These are phyloP conservation scores for Habroteleia sp. DNA, from an alignment of 2,888 invertebrate species.

Conservation along the genomic window DNA sequence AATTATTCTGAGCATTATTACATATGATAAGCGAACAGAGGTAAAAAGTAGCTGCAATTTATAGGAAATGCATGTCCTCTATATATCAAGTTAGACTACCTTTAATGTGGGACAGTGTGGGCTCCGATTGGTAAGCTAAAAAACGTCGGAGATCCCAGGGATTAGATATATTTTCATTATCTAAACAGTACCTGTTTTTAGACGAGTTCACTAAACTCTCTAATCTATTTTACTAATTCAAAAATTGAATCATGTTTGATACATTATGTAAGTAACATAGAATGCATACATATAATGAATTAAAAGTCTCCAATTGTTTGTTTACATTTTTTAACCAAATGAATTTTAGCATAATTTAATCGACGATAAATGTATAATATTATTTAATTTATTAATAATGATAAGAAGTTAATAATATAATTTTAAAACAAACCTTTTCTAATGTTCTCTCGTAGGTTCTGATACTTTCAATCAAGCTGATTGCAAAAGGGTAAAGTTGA, in stretches of 20 bases:
- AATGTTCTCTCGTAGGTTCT: conserved; percentile 97
- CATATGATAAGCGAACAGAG: conserved; percentile 82
- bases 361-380: too few relatives aligned
- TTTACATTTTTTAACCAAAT: too few relatives aligned
- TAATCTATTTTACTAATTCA: conserved; percentile 31
- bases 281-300: conserved; percentile 17
- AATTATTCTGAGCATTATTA: conserved; percentile 2
- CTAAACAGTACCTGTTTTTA: conserved; percentile 65
- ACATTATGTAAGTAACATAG: background rate
- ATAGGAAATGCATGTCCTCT: conserved; percentile 73
- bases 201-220: conserved; percentile 66
- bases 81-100: conserved; percentile 73
- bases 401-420: background rate
- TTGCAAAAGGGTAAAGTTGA: conserved; percentile 98
- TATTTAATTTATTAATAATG: too few relatives aligned
- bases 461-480: conserved; percentile 98
- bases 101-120: conserved; percentile 78
- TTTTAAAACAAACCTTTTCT: conserved; percentile 89
- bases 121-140: conserved; percentile 80
- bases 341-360: too few relatives aligned
- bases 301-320: too few relatives aligned
- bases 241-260: conserved; percentile 9
- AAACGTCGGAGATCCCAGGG: conserved; percentile 75
- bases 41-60: conserved; percentile 71
- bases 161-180: conserved; percentile 72